Percentiles rank a stretch among this genome's conserved stretches.
Conservation (phyloP, 2,113 vertebrate species). For the Hippocampus abdominalis region DNA sequence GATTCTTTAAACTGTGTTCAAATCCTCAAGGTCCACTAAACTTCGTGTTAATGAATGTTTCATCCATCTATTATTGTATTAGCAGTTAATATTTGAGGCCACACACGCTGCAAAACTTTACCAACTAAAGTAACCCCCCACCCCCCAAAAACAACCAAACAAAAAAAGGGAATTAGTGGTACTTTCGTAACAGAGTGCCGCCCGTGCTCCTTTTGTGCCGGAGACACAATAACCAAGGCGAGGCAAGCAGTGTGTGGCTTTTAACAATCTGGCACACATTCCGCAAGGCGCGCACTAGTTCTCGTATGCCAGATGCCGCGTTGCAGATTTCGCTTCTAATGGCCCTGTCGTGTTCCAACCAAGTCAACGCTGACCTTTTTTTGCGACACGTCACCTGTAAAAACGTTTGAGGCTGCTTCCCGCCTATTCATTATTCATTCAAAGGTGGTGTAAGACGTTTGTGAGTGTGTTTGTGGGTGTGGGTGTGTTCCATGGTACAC, state of each 20-base stretch:
- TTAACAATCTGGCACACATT: constrained; percentile 33
- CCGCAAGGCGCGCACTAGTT: constrained; percentile 26
- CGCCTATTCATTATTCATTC: background rate
- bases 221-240: constrained; percentile 29
- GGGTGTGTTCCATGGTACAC: no score
- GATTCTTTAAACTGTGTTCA: no score
- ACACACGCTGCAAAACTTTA: background rate
- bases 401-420: background rate
- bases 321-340: constrained; percentile 22
- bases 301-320: constrained; percentile 13
- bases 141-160: background rate
- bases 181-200: constrained; percentile 9
- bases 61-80: no score
- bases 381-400: background rate
- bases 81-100: background rate
- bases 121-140: background rate
- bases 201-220: constrained; percentile 19
- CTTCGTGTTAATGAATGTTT: no score
- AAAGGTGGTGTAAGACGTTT: no score
- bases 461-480: no score
- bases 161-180: constrained; percentile 10
- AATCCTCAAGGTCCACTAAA: no score
- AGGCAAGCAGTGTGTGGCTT: constrained; percentile 16
- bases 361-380: background rate
- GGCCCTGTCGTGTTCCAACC: constrained; percentile 10